Evolutionary conservation across 2,888 invertebrate species (phyloP), one percentile per base, ranked within the genome.

Genomic region (Desoria tigrina): DNA sequence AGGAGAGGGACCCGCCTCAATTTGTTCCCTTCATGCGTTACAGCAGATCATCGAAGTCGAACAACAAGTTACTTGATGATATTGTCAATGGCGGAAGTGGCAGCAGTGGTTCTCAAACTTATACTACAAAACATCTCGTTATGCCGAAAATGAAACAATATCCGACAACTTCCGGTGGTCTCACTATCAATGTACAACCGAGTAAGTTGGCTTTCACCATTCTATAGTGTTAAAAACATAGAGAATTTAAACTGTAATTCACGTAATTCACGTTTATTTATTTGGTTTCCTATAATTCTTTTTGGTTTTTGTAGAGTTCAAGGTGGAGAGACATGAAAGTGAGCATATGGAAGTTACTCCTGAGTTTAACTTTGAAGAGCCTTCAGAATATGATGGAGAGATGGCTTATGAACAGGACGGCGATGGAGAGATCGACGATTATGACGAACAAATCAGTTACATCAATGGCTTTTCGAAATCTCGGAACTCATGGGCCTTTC

Each of bases 11-110:
- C 4, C 45, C 45, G 4, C 45, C 45, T 18, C 45, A 45, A 45
- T 21, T 45, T 16, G 24, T 67, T 26, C 63, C 63, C 21, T 49
- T 57, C 7, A 56, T 60, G 14, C 37, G 45, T 39, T 39, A 27
- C 37, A n/a, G 18, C 39, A n/a, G 42, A 27, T 49, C 16, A n/a
- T n/a, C n/a, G n/a, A n/a, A n/a, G n/a, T n/a, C n/a, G n/a, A n/a
- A n/a, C n/a, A n/a, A n/a, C n/a, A n/a, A n/a, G n/a, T n/a, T n/a
- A n/a, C n/a, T n/a, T n/a, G n/a, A n/a, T n/a, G n/a, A n/a, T 49
- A 56, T 18, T 28, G 32, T 28, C 9, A 18, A 53, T 26, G 23
- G 4, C 21, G 53, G 18, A 9, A 18, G 18, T 18, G 14, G 9
- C 9, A 50, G 50, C 18, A 7, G 11, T 9, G 50, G 11, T 9